phyloP scores from a whole-genome alignment of 2,797 vertebrate genomes.

The Enteromius paludinosus region DNA sequence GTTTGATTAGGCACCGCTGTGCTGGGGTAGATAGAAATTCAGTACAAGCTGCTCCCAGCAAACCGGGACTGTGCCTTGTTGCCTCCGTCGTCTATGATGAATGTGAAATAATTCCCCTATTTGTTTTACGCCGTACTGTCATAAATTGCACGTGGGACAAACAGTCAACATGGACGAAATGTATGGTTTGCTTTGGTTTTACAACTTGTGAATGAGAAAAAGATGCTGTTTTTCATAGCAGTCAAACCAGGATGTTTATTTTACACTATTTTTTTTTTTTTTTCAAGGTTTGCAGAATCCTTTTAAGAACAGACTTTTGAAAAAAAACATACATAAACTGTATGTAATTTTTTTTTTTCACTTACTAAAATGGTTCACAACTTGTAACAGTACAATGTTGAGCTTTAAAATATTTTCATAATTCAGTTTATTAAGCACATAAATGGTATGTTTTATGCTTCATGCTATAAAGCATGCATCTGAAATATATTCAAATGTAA shows the following conservation, averaged over 20 bases:
- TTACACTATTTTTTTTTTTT: neutral
- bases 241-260: neutral
- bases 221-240: neutral
- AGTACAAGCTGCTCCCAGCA: constrained; percentile 58
- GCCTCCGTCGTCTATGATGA: constrained; percentile 52
- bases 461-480: neutral
- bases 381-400: neutral
- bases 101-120: constrained; percentile 55
- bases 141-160: constrained; percentile 30
- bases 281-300: constrained; percentile 4
- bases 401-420: neutral
- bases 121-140: constrained; percentile 43
- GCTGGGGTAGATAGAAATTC: constrained; percentile 52
- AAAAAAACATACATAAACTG: too few species aligned
- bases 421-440: neutral
- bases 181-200: constrained; percentile 44
- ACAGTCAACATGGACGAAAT: constrained; percentile 49
- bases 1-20: constrained; percentile 60
- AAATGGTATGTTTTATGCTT: neutral
- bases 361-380: neutral
- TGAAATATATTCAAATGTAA: neutral
- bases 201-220: constrained; percentile 10
- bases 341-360: too few species aligned
- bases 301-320: constrained; percentile 26
- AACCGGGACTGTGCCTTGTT: constrained; percentile 55